Evolutionary conservation across 1,140 invertebrate genomes (phyloP).

Genomic region (Drusus annulatus): DNA sequence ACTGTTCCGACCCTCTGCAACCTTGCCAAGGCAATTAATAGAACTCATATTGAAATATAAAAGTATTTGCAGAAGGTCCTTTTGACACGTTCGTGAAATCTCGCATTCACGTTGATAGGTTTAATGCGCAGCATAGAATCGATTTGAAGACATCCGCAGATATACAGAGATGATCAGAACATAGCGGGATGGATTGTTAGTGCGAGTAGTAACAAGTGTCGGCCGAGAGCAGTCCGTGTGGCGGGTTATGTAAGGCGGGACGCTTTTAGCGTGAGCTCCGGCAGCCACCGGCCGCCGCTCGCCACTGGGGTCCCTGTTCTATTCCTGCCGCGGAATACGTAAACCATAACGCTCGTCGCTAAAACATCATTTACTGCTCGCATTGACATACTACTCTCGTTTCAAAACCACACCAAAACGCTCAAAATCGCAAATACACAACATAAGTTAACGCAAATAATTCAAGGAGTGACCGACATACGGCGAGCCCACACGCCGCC

Average conservation of each 20-base stretch:
- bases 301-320: constrained; percentile 11
- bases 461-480: background rate
- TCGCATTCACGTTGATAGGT: no score
- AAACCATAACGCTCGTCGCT: background rate
- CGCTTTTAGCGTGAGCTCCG: constrained; percentile 48
- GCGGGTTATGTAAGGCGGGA: constrained; percentile 28
- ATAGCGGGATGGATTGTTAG: no score
- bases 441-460: no score
- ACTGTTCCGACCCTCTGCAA: background rate
- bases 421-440: background rate
- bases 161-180: no score
- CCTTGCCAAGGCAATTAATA: background rate
- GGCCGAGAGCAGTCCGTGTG: background rate
- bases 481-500: background rate
- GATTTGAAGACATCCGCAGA: no score
- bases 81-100: no score
- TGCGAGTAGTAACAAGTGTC: no score
- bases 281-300: background rate
- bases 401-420: background rate
- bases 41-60: no score
- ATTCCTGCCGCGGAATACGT: constrained; percentile 39
- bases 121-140: no score
- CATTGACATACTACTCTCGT: background rate
- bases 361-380: background rate
- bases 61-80: no score